Percentiles rank a stretch among this genome's conserved stretches.
phyloP scores from a whole-genome alignment of 2,113 vertebrate species.

The Petrocephalus microphthalmus region DNA sequence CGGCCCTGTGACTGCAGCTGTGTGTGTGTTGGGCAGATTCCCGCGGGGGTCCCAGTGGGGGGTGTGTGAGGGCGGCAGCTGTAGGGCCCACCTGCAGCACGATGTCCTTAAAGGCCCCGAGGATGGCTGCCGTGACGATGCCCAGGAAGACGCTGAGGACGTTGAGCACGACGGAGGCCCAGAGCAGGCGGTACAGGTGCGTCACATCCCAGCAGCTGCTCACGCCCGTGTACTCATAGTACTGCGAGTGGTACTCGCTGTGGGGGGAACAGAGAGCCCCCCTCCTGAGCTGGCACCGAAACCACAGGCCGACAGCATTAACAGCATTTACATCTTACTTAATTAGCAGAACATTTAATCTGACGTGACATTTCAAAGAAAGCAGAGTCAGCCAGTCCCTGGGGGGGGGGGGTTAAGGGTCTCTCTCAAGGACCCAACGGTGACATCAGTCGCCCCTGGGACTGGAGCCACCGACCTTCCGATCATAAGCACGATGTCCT shows the following conservation, averaged over 20 bases:
- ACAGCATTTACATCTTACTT: not conserved
- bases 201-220: slow-evolving; percentile 76
- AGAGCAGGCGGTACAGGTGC: slow-evolving; percentile 81
- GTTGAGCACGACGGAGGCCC: slow-evolving; percentile 79
- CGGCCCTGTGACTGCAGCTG: not conserved
- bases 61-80: slow-evolving; percentile 22
- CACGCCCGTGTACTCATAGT: slow-evolving; percentile 79
- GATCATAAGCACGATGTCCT: not conserved
- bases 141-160: slow-evolving; percentile 76
- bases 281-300: not conserved
- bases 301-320: not conserved
- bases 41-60: not conserved
- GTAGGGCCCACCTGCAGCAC: slow-evolving; percentile 49
- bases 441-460: not conserved
- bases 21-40: not conserved
- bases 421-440: not conserved
- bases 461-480: not conserved
- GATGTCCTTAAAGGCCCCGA: slow-evolving; percentile 89
- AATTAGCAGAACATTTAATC: not conserved
- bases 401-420: not conserved
- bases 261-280: slow-evolving; percentile 13
- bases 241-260: slow-evolving; percentile 67
- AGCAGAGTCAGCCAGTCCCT: not conserved
- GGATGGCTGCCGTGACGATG: slow-evolving; percentile 76
- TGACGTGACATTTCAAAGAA: not conserved